Base-by-base conservation (phyloP, 2,113 vertebrate species). In the Tonatia bakeri region DNA sequence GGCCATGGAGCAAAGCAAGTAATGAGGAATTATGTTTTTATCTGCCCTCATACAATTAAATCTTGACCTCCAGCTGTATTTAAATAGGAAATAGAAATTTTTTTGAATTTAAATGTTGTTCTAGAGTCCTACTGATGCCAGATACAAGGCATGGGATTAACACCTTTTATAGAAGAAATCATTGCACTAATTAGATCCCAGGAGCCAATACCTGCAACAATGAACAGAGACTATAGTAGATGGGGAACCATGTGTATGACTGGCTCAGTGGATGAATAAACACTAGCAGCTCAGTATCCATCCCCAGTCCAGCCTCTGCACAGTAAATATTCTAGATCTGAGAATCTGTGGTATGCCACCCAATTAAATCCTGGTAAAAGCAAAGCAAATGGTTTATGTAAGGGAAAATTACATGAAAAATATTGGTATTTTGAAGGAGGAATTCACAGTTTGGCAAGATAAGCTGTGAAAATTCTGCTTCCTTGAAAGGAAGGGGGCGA, bases 391-490 rank as follows among this genome's bases (percentile, higher is more conserved):
- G 73, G 64, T 56, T 54, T 75, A 36, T 33, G 12, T 84, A 92
- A 91, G 31, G 87, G 36, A 36, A 92, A 67, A 90, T 20, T 92
- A 17, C 67, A 61, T 87, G 40, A 47, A 65, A 97, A 95, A 64
- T 40, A 50, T 76, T 95, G 89, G 54, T 75, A 90, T 92, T 95
- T 89, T 95, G 87, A 95, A 94, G 76, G 75, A 92, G 52, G 45
- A 88, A 94, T 94, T 95, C 90, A 85, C 59, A 97, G 56, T n/a
- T 70, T 80, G 80, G 24, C 24, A 69, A 95, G 11, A 65, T n/a
- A 97, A 92, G 84, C 87, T 95, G 75, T 94, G 88, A 97, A 95
- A 95, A 94, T 90, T 80, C 59, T 96, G 26, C 59, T 97, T 87
- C 67, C 38, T 85, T 64, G 28, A 89, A 72, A 87, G 84, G 81